Base-by-base conservation (phyloP, 1,140 invertebrate genomes). In the Magallana angulata region DNA sequence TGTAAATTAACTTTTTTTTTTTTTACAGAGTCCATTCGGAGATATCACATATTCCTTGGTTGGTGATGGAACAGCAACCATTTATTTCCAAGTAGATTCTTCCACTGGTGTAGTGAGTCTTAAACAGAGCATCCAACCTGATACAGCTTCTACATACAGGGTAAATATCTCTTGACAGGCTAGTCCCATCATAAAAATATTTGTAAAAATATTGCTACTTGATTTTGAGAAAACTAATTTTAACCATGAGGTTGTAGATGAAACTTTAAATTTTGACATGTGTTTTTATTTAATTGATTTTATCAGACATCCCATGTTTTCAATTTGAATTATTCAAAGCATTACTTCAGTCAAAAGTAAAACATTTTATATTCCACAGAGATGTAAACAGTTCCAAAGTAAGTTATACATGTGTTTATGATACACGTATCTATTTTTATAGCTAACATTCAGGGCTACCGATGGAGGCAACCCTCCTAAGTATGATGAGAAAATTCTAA, bases 401-500 rank as follows among this genome's bases (percentile, higher is more conserved):
- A 48, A 48, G 36, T 48, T 48, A 48, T 48, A 48, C 36, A 48
- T 48, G 36, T 48, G 24, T 24, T 24, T 24, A 48, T 48, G 36
- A 48, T 5, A 48, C 36, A 48, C 2, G 36, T 48, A 48, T 48
- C 36, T 48, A 48, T 48, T 85, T 84, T 87, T 88, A 58, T 87
- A 92, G 91, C 71, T 92, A 57, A 85, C 89, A 85, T 86, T 92
- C 14, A 87, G 68, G 58, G 96, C 97, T 82, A 95, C 96, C 71
- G 96, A 90, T 89, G 92, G 91, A 4, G 92, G 91, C 36, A 83
- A 83, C 24, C 92, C 91, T 11, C 60, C 85, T 16, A 68, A 82
- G 57, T 88, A 87, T 18, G 88, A 88, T 18, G 88, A 86, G 11
- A 76, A 88, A 11, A 90, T 87, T 57, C 87, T 92, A 12, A 59